These are phyloP conservation scores for Peromyscus aztecus DNA, from an alignment of 2,797 vertebrate genomes.

Conservation along the genomic window DNA sequence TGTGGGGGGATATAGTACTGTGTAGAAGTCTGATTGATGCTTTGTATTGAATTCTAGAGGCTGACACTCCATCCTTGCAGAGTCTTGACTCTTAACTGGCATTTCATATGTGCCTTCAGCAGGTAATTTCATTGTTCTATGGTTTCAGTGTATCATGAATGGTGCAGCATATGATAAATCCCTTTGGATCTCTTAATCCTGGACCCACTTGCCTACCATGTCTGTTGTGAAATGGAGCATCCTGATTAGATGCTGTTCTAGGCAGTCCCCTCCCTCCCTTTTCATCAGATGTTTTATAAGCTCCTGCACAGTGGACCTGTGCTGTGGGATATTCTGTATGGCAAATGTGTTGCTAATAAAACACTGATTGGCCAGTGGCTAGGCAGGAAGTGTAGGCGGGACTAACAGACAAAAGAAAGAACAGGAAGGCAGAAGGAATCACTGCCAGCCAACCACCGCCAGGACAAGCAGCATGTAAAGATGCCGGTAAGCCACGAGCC, in stretches of 20 bases:
- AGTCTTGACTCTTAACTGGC: constrained; percentile 10
- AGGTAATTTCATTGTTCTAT: background rate
- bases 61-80: background rate
- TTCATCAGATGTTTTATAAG: background rate
- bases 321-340: too few species aligned
- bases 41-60: background rate
- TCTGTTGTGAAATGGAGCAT: background rate
- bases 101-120: background rate
- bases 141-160: background rate
- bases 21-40: background rate
- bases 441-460: too few species aligned
- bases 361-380: too few species aligned
- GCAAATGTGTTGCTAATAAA: too few species aligned
- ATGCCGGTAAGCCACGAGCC: too few species aligned
- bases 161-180: background rate
- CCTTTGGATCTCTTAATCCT: background rate
- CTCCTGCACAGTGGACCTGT: background rate
- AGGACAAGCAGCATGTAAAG: too few species aligned
- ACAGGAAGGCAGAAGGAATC: too few species aligned
- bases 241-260: background rate
- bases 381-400: too few species aligned
- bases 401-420: too few species aligned
- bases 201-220: background rate
- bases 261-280: background rate
- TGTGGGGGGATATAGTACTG: background rate